Conservation (phyloP, 2,113 vertebrate genomes). For the Phrynocephalus versicolor region DNA sequence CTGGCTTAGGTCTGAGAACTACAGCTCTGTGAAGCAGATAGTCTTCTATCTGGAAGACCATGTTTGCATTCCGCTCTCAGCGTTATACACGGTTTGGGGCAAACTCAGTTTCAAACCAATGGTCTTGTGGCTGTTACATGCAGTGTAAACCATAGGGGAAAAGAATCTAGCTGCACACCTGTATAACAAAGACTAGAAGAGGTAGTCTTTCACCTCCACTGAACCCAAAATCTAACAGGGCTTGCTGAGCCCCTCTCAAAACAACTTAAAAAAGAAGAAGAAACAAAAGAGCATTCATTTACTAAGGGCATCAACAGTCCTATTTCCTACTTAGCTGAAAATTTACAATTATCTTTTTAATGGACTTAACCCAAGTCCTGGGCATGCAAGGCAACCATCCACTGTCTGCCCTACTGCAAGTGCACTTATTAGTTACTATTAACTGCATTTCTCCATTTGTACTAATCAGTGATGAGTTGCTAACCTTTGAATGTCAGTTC, state of each 20-base stretch:
- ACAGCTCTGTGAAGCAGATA: background rate
- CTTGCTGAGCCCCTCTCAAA: background rate
- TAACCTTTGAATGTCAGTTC: constrained; percentile 9
- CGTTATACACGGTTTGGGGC: background rate
- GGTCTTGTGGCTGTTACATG: background rate
- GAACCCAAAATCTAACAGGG: background rate
- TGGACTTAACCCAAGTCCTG: background rate
- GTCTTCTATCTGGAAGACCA: background rate
- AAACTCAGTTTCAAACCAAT: background rate
- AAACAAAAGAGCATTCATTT: background rate
- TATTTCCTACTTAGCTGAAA: background rate
- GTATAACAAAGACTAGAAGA: background rate
- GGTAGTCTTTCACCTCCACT: background rate
- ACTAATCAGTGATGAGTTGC: background rate
- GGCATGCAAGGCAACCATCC: background rate
- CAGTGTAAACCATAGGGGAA: background rate
- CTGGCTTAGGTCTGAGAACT: background rate
- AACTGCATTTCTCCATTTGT: background rate
- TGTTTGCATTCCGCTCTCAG: too few species aligned
- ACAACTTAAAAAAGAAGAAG: background rate
- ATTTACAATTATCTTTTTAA: background rate
- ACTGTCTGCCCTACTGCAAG: background rate
- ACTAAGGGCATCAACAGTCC: background rate
- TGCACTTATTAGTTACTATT: constrained; percentile 5
- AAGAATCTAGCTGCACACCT: background rate